A percentile compares a stretch with the other conserved stretches of the same genome.
phyloP scores from a whole-genome alignment of 2,888 invertebrate genomes.

The Choreutis nemorana region DNA sequence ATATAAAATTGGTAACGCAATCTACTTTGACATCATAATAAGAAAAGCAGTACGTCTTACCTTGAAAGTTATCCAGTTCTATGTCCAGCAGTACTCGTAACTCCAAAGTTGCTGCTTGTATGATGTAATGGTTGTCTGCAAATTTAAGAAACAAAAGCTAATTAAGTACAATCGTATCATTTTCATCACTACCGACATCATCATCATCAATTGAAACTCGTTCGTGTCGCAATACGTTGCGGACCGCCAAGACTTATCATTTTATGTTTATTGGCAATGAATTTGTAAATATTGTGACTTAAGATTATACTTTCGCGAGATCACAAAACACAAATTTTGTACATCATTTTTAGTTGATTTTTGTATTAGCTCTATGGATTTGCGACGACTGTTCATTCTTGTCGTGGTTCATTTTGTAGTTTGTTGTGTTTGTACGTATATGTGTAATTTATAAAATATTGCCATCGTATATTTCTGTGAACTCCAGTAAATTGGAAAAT shows the following conservation, averaged over 20 bases:
- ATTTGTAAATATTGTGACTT: no score
- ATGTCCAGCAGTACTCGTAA: conserved; percentile 62
- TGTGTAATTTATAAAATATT: conserved; percentile 56
- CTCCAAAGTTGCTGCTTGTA: conserved; percentile 52
- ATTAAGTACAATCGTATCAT: no score
- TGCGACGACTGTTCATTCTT: conserved; percentile 60
- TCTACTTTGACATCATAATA: conserved; percentile 38
- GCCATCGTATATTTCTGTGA: conserved; percentile 44
- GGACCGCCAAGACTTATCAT: no score
- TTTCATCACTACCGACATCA: no score
- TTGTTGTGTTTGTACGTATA: conserved; percentile 64
- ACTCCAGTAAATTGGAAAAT: conserved; percentile 55
- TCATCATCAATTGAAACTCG: no score
- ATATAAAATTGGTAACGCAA: conserved; percentile 10
- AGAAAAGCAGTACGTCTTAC: conserved; percentile 50
- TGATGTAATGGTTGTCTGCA: no score
- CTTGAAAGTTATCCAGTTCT: conserved; percentile 46
- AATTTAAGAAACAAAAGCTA: no score
- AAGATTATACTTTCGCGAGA: no score
- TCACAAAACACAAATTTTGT: no score
- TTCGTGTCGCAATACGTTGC: no score
- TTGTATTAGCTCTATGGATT: conserved; percentile 43
- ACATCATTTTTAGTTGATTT: no score
- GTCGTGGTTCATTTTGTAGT: conserved; percentile 59
- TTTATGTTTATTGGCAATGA: no score